phyloP scores from a whole-genome alignment of 2,113 vertebrate genomes.

The Ailurus styani region DNA sequence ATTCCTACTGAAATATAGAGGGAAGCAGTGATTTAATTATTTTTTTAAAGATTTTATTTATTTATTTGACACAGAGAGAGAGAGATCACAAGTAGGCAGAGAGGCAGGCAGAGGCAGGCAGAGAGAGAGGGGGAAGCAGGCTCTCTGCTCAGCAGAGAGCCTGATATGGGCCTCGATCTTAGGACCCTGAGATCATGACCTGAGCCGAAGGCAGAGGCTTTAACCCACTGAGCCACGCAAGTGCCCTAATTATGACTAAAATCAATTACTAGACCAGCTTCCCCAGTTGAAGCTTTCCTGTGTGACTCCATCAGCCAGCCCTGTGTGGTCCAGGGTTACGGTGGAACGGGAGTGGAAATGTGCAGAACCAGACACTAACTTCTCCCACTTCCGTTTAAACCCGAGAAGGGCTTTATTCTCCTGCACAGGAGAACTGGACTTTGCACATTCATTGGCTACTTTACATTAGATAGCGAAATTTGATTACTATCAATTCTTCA shows the following conservation, averaged over 20 bases:
- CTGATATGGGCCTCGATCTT: too few species aligned
- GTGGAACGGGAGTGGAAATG: not conserved
- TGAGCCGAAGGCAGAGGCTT: too few species aligned
- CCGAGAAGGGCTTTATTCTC: not conserved
- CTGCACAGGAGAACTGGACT: not conserved
- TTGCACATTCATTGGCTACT: not conserved
- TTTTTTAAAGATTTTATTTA: too few species aligned
- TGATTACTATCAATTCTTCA: not conserved
- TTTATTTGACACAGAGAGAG: too few species aligned
- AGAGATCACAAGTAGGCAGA: too few species aligned
- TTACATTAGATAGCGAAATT: not conserved
- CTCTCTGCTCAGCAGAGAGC: too few species aligned
- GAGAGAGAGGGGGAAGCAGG: too few species aligned
- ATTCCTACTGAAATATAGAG: not conserved
- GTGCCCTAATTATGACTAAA: not conserved
- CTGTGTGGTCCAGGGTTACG: not conserved
- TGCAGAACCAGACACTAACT: not conserved
- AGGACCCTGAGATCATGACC: too few species aligned
- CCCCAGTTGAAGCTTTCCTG: not conserved
- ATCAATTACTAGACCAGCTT: not conserved
- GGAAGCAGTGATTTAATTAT: not conserved
- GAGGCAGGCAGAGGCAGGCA: too few species aligned
- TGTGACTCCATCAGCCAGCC: not conserved
- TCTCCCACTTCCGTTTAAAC: not conserved
- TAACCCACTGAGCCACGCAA: too few species aligned